Conservation (phyloP, 2,888 invertebrate genomes). For the Eristalis arbustorum region DNA sequence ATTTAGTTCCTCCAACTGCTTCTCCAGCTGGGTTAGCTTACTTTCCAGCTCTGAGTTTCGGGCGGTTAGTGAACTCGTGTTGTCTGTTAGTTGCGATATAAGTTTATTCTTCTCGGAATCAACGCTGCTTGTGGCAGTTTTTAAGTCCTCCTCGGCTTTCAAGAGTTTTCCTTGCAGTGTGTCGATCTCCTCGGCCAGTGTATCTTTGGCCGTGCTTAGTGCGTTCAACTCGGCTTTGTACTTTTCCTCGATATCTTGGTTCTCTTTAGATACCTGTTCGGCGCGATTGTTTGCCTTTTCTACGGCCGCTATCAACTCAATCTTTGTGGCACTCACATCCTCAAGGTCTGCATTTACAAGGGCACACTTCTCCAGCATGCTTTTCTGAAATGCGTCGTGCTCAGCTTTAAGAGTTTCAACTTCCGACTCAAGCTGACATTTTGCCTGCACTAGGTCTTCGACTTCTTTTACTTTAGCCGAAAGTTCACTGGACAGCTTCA, state of each 20-base stretch:
- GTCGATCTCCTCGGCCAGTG: conserved; percentile 32
- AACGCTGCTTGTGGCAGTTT: background rate
- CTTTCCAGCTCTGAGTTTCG: background rate
- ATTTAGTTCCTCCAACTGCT: background rate
- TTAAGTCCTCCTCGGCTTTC: conserved; percentile 16
- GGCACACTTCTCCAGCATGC: conserved; percentile 10
- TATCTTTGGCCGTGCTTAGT: conserved; percentile 19
- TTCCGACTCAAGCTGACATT: background rate
- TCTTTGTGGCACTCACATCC: background rate
- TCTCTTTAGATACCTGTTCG: conserved; percentile 6
- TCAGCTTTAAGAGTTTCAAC: background rate
- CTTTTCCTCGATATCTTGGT: conserved; percentile 37
- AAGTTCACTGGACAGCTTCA: background rate
- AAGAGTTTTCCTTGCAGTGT: conserved; percentile 36
- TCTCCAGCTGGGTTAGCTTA: background rate
- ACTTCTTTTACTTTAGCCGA: background rate
- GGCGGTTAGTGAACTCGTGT: background rate
- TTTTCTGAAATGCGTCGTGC: background rate
- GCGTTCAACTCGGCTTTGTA: conserved; percentile 18
- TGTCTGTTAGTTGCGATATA: conserved; percentile 15
- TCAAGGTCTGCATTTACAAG: background rate
- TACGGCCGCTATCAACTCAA: conserved; percentile 12
- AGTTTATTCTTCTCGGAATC: conserved; percentile 18
- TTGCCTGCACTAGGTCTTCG: background rate
- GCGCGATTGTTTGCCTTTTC: conserved; percentile 14